phyloP scores from a whole-genome alignment of 2,888 invertebrate genomes.

The Archips crataeganus region DNA sequence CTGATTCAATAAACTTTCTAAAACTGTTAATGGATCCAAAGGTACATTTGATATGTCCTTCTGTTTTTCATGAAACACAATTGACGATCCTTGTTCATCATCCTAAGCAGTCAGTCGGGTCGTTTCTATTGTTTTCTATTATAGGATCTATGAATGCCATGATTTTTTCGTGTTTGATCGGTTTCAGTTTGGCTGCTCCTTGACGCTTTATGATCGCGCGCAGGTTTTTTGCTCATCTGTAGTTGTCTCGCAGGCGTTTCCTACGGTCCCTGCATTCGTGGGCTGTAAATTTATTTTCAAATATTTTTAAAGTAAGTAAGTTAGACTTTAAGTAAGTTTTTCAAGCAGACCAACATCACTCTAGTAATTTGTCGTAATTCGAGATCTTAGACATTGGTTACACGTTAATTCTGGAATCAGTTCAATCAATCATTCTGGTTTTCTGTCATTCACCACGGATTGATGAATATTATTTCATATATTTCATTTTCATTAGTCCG shows the following conservation, averaged over 20 bases:
- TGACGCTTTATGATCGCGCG: constrained; percentile 13
- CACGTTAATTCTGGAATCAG: too few species aligned
- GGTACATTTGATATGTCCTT: neutral
- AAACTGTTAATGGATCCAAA: neutral
- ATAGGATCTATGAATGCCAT: constrained; percentile 19
- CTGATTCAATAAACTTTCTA: too few species aligned
- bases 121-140: neutral
- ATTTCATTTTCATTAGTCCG: too few species aligned
- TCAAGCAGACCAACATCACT: too few species aligned
- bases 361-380: too few species aligned
- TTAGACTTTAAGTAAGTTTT: too few species aligned
- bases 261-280: constrained; percentile 29
- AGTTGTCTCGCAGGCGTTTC: constrained; percentile 35
- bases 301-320: too few species aligned
- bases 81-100: constrained; percentile 6
- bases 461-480: too few species aligned
- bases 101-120: neutral
- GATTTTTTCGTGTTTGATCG: constrained; percentile 19
- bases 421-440: too few species aligned
- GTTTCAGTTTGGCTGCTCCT: constrained; percentile 22
- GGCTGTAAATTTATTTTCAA: constrained; percentile 11
- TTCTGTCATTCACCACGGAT: too few species aligned
- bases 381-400: too few species aligned
- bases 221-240: constrained; percentile 23
- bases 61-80: neutral